Conservation (phyloP, 1,140 invertebrate genomes). For the Hylaeus anthracinus region DNA sequence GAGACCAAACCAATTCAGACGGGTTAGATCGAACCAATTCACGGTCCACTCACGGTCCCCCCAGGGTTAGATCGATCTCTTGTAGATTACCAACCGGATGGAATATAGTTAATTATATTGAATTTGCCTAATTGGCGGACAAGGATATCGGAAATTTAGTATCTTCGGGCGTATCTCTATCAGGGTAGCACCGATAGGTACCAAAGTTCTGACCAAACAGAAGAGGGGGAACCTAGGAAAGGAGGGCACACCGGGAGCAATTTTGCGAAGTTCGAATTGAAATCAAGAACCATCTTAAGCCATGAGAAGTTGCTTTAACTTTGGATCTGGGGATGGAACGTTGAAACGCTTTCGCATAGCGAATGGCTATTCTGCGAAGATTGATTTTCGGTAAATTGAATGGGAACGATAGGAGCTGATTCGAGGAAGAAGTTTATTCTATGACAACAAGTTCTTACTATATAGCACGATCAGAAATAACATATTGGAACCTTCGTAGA, state of each 20-base stretch:
- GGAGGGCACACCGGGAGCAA: conserved; percentile 1
- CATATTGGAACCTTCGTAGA: too few species aligned
- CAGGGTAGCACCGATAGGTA: not conserved
- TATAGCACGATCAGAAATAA: too few species aligned
- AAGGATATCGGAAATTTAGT: conserved; percentile 53
- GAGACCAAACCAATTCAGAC: not conserved
- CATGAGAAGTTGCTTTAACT: not conserved
- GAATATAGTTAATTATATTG: conserved; percentile 71
- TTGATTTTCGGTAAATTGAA: not conserved
- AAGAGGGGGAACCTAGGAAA: not conserved
- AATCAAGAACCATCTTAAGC: conserved; percentile 46
- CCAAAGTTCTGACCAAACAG: not conserved
- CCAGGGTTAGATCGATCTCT: conserved; percentile 26
- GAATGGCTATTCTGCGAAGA: not conserved
- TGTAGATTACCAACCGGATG: conserved; percentile 51
- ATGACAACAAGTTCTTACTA: too few species aligned
- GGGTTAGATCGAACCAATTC: not conserved
- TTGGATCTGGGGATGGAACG: not conserved
- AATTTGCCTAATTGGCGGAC: conserved; percentile 69
- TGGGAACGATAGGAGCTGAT: too few species aligned
- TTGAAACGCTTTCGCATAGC: not conserved
- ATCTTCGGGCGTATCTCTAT: conserved; percentile 65
- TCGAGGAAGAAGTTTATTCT: too few species aligned
- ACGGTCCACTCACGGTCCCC: conserved; percentile 16
- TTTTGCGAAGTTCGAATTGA: conserved; percentile 61